Base-by-base conservation (phyloP, 2,888 invertebrate genomes). In the Lucinisca nassula region DNA sequence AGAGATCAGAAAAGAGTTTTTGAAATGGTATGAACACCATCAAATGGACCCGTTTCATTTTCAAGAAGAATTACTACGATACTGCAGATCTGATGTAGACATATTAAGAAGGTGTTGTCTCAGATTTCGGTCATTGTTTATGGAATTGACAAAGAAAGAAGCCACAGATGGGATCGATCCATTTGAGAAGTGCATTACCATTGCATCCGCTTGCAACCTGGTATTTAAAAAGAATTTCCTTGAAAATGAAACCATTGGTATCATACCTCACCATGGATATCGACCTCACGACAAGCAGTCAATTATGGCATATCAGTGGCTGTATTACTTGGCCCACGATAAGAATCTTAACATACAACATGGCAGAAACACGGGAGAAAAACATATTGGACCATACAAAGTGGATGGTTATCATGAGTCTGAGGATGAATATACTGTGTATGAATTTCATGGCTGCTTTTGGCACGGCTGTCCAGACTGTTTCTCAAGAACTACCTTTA, bases 91-190 rank as follows among this genome's bases (percentile, higher is more conserved):
- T 1, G 88, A 88, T 73, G 88, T 88, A 12, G 88, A 88, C 55
- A 82, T 86, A 73, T 45, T 89, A 0, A 40, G 86, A 32, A 76
- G 40, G 24, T 89, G 89, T 37, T 81, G 81, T 72, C 49, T 84
- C 14, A 85, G 85, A 74, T 89, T 89, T 32, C 27, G 84, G 30
- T 17, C 21, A 0, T 8, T 81, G 27, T 89, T 89, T 38, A 81
- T 78, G 49, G 77, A 79, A 17, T 30, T 89, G n/a, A 86, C 86
- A 6, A 27, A 38, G 40, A 82, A 72, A 14, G 49, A n/a, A n/a
- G n/a, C n/a, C n/a, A n/a, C n/a, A n/a, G n/a, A n/a, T n/a, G 86
- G 86, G 21, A 87, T 89, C 30, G 86, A 89, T 72, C 84, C 89
- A 0, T 89, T 87, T 58, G 86, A 73, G 73, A 61, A 70, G 24